A percentile compares a stretch with the other conserved stretches of the same genome.
These are phyloP conservation scores for Limnothrissa miodon DNA, from an alignment of 2,113 vertebrate genomes.

Conservation along the genomic window DNA sequence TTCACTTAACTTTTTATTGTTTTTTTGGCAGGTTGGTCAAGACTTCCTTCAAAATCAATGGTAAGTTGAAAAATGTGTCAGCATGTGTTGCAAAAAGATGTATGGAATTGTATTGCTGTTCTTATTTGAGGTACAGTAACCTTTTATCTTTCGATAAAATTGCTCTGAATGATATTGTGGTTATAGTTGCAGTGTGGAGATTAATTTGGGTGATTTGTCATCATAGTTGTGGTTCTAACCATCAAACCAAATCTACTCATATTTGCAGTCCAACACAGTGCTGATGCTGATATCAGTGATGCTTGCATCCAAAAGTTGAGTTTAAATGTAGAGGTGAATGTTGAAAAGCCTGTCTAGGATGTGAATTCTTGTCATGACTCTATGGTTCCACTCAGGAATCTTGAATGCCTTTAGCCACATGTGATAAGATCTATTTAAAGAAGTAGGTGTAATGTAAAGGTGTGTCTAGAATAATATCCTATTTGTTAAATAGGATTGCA, in stretches of 20 bases:
- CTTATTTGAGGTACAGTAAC: too few relatives aligned
- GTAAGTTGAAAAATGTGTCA: conserved; percentile 67
- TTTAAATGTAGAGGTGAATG: too few relatives aligned
- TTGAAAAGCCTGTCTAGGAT: background rate
- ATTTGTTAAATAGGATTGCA: background rate
- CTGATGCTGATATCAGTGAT: background rate
- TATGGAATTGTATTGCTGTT: background rate
- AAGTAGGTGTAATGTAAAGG: background rate
- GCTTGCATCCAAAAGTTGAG: background rate
- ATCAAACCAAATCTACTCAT: too few relatives aligned
- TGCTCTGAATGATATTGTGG: too few relatives aligned
- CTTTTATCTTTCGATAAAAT: too few relatives aligned
- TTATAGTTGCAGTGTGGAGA: too few relatives aligned
- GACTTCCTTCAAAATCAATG: conserved; percentile 83
- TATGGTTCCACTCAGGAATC: background rate
- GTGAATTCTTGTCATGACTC: background rate
- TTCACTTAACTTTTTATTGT: background rate
- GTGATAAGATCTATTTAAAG: background rate
- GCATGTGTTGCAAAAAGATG: background rate
- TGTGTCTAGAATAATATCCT: background rate
- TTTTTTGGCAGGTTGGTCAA: conserved; percentile 77
- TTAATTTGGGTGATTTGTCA: too few relatives aligned
- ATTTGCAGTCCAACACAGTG: too few relatives aligned
- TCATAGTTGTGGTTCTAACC: too few relatives aligned
- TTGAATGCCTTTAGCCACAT: background rate